Percentiles rank a stretch among this genome's conserved stretches.
Evolutionary conservation across 2,888 invertebrate genomes (phyloP).

Genomic region (Leucophora obtusa): DNA sequence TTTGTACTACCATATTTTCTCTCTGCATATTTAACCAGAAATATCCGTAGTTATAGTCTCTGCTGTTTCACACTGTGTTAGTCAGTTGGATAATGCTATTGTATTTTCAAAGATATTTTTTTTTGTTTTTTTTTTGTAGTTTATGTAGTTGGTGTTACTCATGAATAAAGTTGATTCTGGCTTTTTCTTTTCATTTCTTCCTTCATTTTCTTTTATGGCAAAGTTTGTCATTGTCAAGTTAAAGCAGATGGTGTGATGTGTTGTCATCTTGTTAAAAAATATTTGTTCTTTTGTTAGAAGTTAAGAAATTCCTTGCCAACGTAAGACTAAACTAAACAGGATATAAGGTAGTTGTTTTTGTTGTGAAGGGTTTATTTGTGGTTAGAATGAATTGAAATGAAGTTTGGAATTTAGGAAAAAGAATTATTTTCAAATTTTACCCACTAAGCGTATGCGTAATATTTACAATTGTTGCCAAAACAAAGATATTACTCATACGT

Average conservation of each 20-base stretch:
- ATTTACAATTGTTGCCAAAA: no score
- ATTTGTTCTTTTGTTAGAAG: constrained; percentile 53
- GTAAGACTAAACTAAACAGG: constrained; percentile 43
- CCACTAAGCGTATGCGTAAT: no score
- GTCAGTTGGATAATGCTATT: constrained; percentile 38
- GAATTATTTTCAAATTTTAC: no score
- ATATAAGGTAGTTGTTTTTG: constrained; percentile 19
- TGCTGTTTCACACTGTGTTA: constrained; percentile 5
- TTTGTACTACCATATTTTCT: no score
- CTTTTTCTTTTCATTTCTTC: constrained; percentile 20
- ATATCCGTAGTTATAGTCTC: neutral
- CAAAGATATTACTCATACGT: no score
- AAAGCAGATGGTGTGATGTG: constrained; percentile 64
- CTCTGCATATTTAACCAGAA: no score
- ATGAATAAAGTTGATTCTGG: constrained; percentile 48
- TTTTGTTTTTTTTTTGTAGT: neutral
- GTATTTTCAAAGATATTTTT: constrained; percentile 43
- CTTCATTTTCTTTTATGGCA: constrained; percentile 52
- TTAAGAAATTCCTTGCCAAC: constrained; percentile 25
- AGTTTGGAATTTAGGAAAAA: no score
- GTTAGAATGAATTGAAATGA: neutral
- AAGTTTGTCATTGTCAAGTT: constrained; percentile 65
- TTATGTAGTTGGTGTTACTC: constrained; percentile 38
- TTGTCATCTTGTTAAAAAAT: constrained; percentile 62
- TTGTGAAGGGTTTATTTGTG: neutral